Conservation (phyloP, 2,888 invertebrate species). For the Nemapogon koenigi region DNA sequence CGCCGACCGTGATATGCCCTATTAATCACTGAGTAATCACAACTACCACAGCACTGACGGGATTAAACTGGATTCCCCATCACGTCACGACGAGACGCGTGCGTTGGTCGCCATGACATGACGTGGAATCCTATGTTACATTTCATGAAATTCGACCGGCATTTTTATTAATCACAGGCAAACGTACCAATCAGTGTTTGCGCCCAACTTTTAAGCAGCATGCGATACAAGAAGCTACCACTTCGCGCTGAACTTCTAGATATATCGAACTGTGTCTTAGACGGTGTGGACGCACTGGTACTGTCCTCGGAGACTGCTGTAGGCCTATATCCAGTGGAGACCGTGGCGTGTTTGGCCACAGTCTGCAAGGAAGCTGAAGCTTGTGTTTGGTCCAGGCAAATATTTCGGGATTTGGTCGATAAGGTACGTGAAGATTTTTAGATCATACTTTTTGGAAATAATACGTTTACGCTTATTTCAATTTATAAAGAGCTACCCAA, state of each 20-base stretch:
- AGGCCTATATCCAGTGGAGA: constrained; percentile 65
- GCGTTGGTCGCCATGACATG: no score
- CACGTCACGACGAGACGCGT: no score
- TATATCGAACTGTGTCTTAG: constrained; percentile 75
- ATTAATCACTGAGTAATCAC: no score
- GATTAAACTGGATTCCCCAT: no score
- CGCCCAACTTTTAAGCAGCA: constrained; percentile 39
- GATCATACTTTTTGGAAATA: background rate
- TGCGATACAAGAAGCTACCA: constrained; percentile 35
- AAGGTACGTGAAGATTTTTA: constrained; percentile 12
- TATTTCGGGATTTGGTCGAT: constrained; percentile 44
- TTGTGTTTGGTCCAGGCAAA: constrained; percentile 64
- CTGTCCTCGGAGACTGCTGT: constrained; percentile 74
- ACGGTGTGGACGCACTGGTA: constrained; percentile 74
- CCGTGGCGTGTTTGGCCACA: constrained; percentile 42
- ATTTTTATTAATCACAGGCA: constrained; percentile 25
- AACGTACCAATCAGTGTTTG: constrained; percentile 39
- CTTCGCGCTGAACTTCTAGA: constrained; percentile 70
- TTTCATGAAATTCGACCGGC: no score
- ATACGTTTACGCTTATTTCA: no score
- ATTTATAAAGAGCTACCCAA: no score
- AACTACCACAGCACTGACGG: no score
- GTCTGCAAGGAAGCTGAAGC: constrained; percentile 75
- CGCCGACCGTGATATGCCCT: no score
- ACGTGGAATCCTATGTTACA: no score